Evolutionary conservation across 2,113 vertebrate genomes (phyloP), one percentile per base, ranked within the genome.

Genomic region (Sapajus apella): DNA sequence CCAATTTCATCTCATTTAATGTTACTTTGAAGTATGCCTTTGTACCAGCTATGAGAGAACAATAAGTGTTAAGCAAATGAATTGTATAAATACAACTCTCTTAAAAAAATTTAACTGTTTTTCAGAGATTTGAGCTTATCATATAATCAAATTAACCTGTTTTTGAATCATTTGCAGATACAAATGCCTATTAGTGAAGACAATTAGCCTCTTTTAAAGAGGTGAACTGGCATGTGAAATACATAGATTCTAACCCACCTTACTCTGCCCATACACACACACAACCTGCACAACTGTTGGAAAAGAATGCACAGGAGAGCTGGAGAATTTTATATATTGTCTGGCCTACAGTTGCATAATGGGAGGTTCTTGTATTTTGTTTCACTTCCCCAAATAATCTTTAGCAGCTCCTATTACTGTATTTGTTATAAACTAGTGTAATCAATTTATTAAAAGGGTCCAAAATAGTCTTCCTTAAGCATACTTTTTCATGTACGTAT

Each of bases 81-180:
- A 83, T 27, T 70, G 27, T 58, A 82, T 66, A 32, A 72, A 45
- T 50, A 55, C 68, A 27, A 75, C 32, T 61, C 16, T 23, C 16
- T 20, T n/a, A n/a, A 66, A 77, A 25, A 21, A 52, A n/a, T 5
- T 6, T 52, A 27, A 75, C 13, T 18, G 32, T 17, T 43, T 35
- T 27, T 13, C 68, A 50, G 92, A 95, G 83, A 61, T 7, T 7
- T 27, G 70, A 81, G 66, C 35, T 93, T 82, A 85, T 82, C 8
- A 75, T 35, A 80, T 82, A 70, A 81, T 56, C 16, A 68, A 89
- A 90, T 73, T n/a, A 68, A 61, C 30, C 7, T 47, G 5, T 91
- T 95, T 89, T 82, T n/a, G 68, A 93, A 76, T 82, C 32, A 86
- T 61, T 47, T 95, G 14, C 27, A 93, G 50, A 61, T 58, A 43